Evolutionary conservation across 2,797 vertebrate genomes (phyloP), one percentile per base, ranked within the genome.

Genomic region (Caiman crocodilus): DNA sequence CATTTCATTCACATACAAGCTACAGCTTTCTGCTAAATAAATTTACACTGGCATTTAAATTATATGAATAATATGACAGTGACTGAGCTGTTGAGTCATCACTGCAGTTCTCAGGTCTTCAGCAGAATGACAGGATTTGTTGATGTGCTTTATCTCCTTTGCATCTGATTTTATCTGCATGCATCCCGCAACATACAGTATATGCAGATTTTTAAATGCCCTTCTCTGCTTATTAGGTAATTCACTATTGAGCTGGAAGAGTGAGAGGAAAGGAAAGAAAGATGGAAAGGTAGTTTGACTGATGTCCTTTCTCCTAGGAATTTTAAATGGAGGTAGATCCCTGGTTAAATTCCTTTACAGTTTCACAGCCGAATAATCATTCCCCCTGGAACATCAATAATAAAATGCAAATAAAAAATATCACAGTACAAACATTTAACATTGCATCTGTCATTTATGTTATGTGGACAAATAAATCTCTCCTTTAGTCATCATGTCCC

Each of bases 161-260:
- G 57, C n/a, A 28, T 77, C 87, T 89, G n/a, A 88, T 91, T 91
- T 94, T 84, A 75, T 76, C 71, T 78, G 13, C 17, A 4, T 20
- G 14, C 2, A 35, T 32, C 7, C 63, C 64, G 30, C 82, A 87
- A 15, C 2, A 88, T 85, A 75, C 13, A 80, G 7, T 23, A 57
- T 32, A 13, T 56, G 42, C 23, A 79, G 10, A n/a, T 42, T 85
- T 42, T 57, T 57, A 87, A 71, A 79, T 78, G 8, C 23, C 25
- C 14, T 85, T 91, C 7, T 67, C 80, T 90, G 15, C 2, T 58
- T 85, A 30, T 77, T 71, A 74, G 81, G 20, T 77, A 32, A 14
- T 65, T 87, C n/a, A 21, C 6, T 74, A 13, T 18, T 79, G 57
- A 3, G 3, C 0, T 79, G 15, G 65, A 85, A 69, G 56, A 89